These are phyloP conservation scores for Cancer borealis DNA, from an alignment of 2,888 invertebrate genomes.

Conservation along the genomic window DNA sequence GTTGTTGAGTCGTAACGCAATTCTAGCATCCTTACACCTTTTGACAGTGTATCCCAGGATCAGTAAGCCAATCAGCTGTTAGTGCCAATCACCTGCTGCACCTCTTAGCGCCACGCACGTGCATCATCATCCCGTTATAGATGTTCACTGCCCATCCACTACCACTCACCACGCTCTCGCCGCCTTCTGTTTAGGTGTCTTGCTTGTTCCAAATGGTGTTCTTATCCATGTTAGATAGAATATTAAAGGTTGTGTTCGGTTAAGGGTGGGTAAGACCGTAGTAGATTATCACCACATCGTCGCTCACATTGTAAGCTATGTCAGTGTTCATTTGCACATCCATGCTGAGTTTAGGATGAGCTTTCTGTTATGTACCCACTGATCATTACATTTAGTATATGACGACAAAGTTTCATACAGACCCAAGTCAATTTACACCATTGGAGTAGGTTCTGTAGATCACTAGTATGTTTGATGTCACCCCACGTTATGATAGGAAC, in stretches of 20 bases:
- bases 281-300: background rate
- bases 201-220: background rate
- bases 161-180: constrained; percentile 35
- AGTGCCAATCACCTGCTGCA: constrained; percentile 25
- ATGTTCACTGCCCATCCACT: constrained; percentile 11
- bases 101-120: constrained; percentile 25
- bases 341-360: background rate
- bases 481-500: background rate
- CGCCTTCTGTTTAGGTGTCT: background rate
- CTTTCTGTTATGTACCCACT: too few species aligned
- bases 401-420: background rate
- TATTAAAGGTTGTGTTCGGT: background rate
- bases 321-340: background rate
- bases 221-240: background rate
- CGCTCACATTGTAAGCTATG: background rate
- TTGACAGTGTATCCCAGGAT: background rate
- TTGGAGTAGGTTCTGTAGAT: background rate
- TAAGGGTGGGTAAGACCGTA: background rate
- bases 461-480: background rate
- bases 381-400: too few species aligned
- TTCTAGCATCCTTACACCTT: background rate
- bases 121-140: constrained; percentile 26
- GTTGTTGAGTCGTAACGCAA: background rate
- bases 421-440: too few species aligned
- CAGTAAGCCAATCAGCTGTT: background rate